A percentile compares a stretch with the other conserved stretches of the same genome.
Conservation (phyloP, 2,888 invertebrate genomes). For the Cheilosia scutellata region DNA sequence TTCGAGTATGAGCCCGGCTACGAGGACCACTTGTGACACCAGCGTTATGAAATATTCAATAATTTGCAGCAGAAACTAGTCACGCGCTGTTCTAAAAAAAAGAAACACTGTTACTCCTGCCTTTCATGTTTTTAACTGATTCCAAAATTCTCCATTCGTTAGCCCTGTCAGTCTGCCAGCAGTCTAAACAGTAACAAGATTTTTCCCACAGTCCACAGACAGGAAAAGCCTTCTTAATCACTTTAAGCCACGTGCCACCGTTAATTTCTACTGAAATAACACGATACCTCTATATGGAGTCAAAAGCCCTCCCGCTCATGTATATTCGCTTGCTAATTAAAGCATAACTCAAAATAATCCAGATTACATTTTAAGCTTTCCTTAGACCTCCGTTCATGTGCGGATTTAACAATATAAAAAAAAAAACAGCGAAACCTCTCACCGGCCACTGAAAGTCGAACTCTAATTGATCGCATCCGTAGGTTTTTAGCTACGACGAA, state of each 20-base stretch:
- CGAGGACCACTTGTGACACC: no score
- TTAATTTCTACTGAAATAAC: slow-evolving; percentile 11
- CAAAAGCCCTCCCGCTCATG: slow-evolving; percentile 1
- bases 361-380: slow-evolving; percentile 68
- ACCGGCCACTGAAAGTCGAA: slow-evolving; percentile 30
- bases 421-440: slow-evolving; percentile 12
- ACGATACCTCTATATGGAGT: background rate
- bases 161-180: no score
- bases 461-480: slow-evolving; percentile 54
- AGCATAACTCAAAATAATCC: slow-evolving; percentile 53
- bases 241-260: slow-evolving; percentile 35
- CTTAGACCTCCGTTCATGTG: slow-evolving; percentile 26
- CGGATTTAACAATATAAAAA: slow-evolving; percentile 9
- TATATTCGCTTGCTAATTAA: slow-evolving; percentile 36
- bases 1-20: no score
- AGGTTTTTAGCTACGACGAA: slow-evolving; percentile 8
- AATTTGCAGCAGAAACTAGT: no score
- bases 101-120: no score
- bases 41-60: no score
- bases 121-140: no score
- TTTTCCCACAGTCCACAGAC: slow-evolving; percentile 9
- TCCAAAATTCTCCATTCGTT: no score
- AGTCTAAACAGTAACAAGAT: no score
- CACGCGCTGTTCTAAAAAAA: no score
- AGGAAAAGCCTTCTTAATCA: background rate